Conservation (phyloP, 2,888 invertebrate species). For the Mellilla xanthometata region DNA sequence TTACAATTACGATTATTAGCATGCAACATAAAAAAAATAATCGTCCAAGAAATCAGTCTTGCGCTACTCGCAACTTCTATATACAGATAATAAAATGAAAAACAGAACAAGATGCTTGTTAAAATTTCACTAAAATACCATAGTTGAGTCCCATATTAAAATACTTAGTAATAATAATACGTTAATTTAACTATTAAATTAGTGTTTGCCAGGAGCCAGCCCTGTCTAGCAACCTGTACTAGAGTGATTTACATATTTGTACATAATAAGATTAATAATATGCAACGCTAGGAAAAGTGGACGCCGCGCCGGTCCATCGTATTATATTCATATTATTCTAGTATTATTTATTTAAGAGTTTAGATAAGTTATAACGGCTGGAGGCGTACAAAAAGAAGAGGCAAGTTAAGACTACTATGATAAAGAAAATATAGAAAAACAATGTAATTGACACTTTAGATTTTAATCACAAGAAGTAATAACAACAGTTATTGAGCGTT, state of each 20-base stretch:
- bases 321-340: background rate
- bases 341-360: too few species aligned
- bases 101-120: slow-evolving; percentile 45
- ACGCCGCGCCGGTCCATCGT: slow-evolving; percentile 15
- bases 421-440: too few species aligned
- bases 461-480: too few species aligned
- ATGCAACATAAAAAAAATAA: slow-evolving; percentile 20
- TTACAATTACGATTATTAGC: background rate
- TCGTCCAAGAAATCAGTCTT: slow-evolving; percentile 71
- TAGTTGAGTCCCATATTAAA: slow-evolving; percentile 78
- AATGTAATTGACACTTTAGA: too few species aligned
- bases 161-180: slow-evolving; percentile 73
- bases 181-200: slow-evolving; percentile 57
- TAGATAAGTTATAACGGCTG: too few species aligned
- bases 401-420: too few species aligned
- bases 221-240: slow-evolving; percentile 70
- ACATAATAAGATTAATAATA: slow-evolving; percentile 58
- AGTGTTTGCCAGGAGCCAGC: slow-evolving; percentile 65
- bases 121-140: slow-evolving; percentile 74
- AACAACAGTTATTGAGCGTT: too few species aligned
- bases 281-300: slow-evolving; percentile 35
- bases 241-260: slow-evolving; percentile 52
- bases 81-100: slow-evolving; percentile 67
- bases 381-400: too few species aligned
- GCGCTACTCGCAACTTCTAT: slow-evolving; percentile 57